phyloP scores from a whole-genome alignment of 2,113 vertebrate genomes.

The Campylomormyrus tamandua region DNA sequence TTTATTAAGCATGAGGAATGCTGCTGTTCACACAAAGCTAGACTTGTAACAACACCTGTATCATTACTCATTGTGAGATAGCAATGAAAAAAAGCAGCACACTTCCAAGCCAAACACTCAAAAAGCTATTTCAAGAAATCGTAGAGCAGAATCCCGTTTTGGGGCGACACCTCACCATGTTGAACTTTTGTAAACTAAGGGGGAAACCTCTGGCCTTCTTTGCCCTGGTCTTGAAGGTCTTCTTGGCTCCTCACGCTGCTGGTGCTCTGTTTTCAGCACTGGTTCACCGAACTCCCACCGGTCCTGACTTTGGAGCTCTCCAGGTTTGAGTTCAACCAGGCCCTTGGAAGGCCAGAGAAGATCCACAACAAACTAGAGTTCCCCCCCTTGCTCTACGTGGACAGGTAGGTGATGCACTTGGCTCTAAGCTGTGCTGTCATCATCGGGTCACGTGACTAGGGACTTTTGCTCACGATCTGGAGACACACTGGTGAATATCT shows the following conservation, averaged over 20 bases:
- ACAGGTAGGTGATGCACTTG: slow-evolving; percentile 68
- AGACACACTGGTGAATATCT: background rate
- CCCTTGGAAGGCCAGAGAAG: slow-evolving; percentile 95
- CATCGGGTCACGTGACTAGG: background rate
- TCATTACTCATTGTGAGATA: background rate
- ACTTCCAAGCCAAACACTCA: background rate
- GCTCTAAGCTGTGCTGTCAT: background rate
- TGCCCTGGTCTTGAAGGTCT: background rate
- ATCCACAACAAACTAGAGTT: slow-evolving; percentile 99
- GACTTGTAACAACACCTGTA: background rate
- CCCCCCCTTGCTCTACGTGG: slow-evolving; percentile 90
- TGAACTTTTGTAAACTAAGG: background rate
- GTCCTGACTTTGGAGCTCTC: slow-evolving; percentile 96
- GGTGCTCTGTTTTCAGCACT: slow-evolving; percentile 23
- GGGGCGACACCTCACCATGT: background rate
- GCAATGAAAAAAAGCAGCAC: background rate
- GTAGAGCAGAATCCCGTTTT: background rate
- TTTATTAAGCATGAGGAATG: background rate
- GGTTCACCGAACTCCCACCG: slow-evolving; percentile 63
- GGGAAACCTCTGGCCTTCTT: background rate
- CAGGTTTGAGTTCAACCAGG: slow-evolving; percentile 97
- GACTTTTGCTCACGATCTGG: background rate
- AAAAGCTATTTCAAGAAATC: background rate
- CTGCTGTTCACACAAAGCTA: background rate
- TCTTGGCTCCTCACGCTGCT: background rate